A percentile compares a stretch with the other conserved stretches of the same genome.
These are phyloP conservation scores for Amblyraja radiata DNA, from an alignment of 2,797 vertebrate genomes.

Conservation along the genomic window DNA sequence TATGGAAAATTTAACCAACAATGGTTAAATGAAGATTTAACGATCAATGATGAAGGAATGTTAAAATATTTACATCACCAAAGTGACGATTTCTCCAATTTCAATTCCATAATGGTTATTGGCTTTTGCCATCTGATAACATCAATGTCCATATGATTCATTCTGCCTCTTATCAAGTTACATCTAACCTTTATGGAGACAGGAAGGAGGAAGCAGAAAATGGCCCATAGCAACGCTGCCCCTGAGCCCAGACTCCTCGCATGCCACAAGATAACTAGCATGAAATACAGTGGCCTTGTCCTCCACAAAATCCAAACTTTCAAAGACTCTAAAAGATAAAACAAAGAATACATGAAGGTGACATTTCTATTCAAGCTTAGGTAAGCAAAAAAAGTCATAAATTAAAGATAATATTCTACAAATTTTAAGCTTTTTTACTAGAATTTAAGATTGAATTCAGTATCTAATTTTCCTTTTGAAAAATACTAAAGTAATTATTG, in stretches of 20 bases:
- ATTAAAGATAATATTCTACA: background rate
- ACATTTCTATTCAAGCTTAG: background rate
- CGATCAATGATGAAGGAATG: no score
- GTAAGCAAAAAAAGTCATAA: background rate
- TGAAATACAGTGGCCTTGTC: conserved; percentile 80
- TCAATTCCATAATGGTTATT: background rate
- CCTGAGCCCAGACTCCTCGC: conserved; percentile 52
- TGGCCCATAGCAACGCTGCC: conserved; percentile 67
- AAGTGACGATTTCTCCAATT: no score
- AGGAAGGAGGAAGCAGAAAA: conserved; percentile 77
- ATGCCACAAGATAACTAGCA: conserved; percentile 64
- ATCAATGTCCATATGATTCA: background rate
- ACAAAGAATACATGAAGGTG: conserved; percentile 2
- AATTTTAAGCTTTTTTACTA: background rate
- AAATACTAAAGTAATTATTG: background rate
- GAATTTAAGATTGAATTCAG: background rate
- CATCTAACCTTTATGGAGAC: conserved; percentile 77
- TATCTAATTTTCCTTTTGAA: background rate
- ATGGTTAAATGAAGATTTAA: no score
- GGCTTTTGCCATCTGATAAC: background rate
- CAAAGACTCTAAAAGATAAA: conserved; percentile 65
- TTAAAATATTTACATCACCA: no score
- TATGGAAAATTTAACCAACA: no score
- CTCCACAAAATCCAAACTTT: conserved; percentile 70
- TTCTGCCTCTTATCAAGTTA: background rate